Base-by-base conservation (phyloP, 1,140 invertebrate genomes). In the Sycophila sp. region DNA sequence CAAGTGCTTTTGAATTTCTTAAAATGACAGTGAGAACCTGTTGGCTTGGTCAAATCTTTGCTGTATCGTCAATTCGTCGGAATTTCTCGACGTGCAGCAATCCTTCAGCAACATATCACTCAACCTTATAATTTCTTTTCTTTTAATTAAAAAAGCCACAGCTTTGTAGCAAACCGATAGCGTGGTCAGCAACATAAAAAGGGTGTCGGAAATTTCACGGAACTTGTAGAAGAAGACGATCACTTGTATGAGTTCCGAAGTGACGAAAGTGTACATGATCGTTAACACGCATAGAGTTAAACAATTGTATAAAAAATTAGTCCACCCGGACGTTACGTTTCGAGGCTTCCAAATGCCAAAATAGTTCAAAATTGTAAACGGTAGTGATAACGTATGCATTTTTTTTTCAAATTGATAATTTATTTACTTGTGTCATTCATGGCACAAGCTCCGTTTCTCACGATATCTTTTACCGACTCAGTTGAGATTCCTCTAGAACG, bases 301-400 rank as follows among this genome's bases (percentile, higher is more conserved):
- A 0, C 22, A 5, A 0, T 19, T 5, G 4, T 76, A 76, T 7
- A 36, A 0, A 2, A 49, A 22, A 4, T 58, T 68, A 10, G 19
- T 38, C 13, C 5, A 34, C 6, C 2, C 4, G 6, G 65, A 56
- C 2, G 62, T 56, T 10, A 51, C 73, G 1, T n/a, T 40, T 0
- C 11, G 0, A 4, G 75, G 75, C 19, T 40, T 66, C 75, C 75
- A 75, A n/a, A 71, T 75, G 17, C 75, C 75, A 15, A 62, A 34
- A 17, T 65, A 26, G 1, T 11, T 69, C 4, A 76, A 11, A 51
- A 76, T 30, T 8, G 66, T 71, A 11, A 76, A 75, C n/a, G 74
- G 53, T 28, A 68, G 51, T 32, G 32, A 58, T 30, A 76, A 15
- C 28, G 24, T 19, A n/a, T 45, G 40, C 40, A 45, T 45, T n/a